phyloP scores from a whole-genome alignment of 2,888 invertebrate genomes.

The Oxycera nigricornis region DNA sequence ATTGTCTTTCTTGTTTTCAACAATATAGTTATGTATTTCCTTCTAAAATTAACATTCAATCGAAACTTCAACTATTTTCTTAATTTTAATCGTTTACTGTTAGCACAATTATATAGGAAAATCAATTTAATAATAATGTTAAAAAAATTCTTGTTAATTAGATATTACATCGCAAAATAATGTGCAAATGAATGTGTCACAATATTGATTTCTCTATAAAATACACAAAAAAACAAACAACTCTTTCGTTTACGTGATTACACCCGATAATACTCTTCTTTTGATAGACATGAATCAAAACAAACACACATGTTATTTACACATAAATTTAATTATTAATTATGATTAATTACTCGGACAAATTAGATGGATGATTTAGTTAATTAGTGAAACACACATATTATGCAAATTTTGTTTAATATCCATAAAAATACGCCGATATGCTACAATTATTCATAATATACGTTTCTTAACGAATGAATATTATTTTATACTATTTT shows the following conservation, averaged over 20 bases:
- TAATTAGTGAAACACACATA: neutral
- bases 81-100: no score
- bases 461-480: neutral
- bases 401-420: neutral
- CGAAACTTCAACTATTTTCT: no score
- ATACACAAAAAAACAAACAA: no score
- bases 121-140: neutral
- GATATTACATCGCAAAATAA: neutral
- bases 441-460: neutral
- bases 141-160: no score
- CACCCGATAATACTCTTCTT: constrained; percentile 8
- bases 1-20: neutral
- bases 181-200: constrained; percentile 29
- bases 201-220: constrained; percentile 7
- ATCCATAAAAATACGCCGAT: no score
- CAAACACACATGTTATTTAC: neutral
- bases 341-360: neutral
- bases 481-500: neutral
- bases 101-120: no score
- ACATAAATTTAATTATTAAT: neutral
- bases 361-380: neutral
- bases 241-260: constrained; percentile 12
- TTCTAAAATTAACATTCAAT: no score
- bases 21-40: no score
- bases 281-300: neutral